Conservation (phyloP, 2,113 vertebrate genomes). For the Syrmaticus mikado region DNA sequence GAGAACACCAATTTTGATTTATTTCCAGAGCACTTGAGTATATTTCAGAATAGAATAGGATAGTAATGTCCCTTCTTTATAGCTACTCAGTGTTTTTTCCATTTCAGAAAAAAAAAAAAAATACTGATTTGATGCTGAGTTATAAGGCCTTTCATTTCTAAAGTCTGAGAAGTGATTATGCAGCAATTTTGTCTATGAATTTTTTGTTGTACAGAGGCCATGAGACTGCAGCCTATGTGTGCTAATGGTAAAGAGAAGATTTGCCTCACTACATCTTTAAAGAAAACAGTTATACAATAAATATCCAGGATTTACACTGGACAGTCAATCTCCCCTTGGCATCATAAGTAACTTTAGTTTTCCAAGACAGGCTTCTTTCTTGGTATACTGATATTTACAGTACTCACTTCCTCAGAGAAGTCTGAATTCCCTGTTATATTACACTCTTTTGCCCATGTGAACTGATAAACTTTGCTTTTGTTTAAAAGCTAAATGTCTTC, state of each 20-base stretch:
- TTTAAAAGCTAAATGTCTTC: conserved; percentile 23
- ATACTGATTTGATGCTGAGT: neutral
- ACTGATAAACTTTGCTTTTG: conserved; percentile 22
- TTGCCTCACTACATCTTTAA: neutral
- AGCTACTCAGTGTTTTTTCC: neutral
- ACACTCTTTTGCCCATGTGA: neutral
- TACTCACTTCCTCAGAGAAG: neutral
- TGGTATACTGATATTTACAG: conserved; percentile 33
- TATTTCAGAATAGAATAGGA: conserved; percentile 1
- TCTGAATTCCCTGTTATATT: neutral
- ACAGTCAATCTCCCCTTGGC: neutral
- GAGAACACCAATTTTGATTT: conserved; percentile 9
- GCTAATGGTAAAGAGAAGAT: neutral
- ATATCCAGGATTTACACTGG: neutral
- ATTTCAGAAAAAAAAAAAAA: conserved; percentile 21
- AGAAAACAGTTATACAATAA: neutral
- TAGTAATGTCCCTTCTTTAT: neutral
- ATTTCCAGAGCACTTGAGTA: neutral
- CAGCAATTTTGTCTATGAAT: neutral
- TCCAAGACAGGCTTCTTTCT: neutral
- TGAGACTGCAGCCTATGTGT: neutral
- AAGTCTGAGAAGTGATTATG: neutral
- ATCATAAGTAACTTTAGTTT: neutral
- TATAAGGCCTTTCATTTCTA: neutral
- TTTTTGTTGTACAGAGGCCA: neutral